Conservation (phyloP, 2,797 vertebrate genomes). For the Aphelocoma californica region DNA sequence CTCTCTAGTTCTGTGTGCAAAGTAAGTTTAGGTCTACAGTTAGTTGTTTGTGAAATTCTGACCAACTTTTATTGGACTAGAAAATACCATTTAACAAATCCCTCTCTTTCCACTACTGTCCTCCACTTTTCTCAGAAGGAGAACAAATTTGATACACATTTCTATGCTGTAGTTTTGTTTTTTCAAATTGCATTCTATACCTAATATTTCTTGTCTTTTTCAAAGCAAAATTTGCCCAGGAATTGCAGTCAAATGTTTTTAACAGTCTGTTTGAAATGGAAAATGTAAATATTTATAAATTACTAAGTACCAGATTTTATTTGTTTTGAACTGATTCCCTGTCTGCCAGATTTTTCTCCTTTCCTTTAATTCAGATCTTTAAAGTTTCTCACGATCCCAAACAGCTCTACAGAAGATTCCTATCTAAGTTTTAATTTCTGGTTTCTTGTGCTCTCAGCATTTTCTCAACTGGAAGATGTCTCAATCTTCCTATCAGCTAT, state of each 20-base stretch:
- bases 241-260: neutral
- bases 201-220: neutral
- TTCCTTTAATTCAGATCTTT: neutral
- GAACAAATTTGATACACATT: neutral
- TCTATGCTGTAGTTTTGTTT: neutral
- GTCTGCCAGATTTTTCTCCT: neutral
- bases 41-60: neutral
- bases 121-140: neutral
- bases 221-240: neutral
- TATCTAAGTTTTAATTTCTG: neutral
- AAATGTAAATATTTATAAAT: neutral
- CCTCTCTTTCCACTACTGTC: neutral
- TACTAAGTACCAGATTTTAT: neutral
- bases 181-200: neutral
- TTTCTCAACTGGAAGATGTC: neutral
- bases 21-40: neutral
- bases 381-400: neutral
- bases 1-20: neutral
- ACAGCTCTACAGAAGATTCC: neutral
- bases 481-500: neutral
- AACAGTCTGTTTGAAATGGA: neutral
- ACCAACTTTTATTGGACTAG: neutral
- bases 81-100: neutral
- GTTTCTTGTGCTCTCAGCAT: neutral
- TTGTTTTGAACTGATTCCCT: neutral